Conservation (phyloP, 2,888 invertebrate genomes). For the Meloe dianella region DNA sequence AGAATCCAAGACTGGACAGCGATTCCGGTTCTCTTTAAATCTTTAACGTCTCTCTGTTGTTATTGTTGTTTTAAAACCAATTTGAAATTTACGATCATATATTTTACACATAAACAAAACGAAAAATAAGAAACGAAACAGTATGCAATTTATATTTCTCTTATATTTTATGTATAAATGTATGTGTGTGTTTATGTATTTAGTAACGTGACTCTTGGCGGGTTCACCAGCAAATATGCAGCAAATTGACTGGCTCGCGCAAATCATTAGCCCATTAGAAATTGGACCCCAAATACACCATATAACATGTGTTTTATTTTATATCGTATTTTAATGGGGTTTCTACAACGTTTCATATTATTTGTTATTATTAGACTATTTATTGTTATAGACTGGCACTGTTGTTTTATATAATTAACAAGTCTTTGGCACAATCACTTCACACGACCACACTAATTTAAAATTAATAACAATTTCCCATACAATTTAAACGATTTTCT, state of each 20-base stretch:
- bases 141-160: constrained; percentile 39
- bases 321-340: constrained; percentile 8
- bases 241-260: constrained; percentile 26
- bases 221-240: constrained; percentile 32
- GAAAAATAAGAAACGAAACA: constrained; percentile 17
- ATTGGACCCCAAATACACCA: constrained; percentile 19
- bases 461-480: too few species aligned
- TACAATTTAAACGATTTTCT: too few species aligned
- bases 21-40: background rate
- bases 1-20: background rate
- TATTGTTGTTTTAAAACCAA: constrained; percentile 46
- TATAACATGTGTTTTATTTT: constrained; percentile 10
- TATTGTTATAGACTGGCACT: too few species aligned
- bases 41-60: background rate
- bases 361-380: too few species aligned
- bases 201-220: constrained; percentile 40
- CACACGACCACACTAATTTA: too few species aligned
- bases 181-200: constrained; percentile 37
- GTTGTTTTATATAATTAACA: too few species aligned
- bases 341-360: too few species aligned
- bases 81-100: constrained; percentile 43
- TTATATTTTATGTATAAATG: constrained; percentile 22
- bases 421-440: too few species aligned
- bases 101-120: constrained; percentile 30
- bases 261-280: constrained; percentile 29